phyloP scores from a whole-genome alignment of 2,797 vertebrate genomes.

The Mallotus villosus region DNA sequence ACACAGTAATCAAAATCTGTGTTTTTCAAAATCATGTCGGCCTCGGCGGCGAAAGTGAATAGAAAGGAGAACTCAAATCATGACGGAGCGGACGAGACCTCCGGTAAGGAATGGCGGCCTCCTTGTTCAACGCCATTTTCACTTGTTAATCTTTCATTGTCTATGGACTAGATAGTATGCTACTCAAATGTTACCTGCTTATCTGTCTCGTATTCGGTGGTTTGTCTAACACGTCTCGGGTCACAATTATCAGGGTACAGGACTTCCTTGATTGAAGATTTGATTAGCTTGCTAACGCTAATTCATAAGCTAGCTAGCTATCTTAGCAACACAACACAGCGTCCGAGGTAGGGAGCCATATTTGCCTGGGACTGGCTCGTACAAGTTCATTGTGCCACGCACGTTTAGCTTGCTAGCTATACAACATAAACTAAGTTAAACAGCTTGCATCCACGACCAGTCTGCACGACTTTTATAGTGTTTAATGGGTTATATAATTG shows the following conservation, averaged over 20 bases:
- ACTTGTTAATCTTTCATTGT: conserved; percentile 49
- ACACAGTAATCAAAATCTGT: background rate
- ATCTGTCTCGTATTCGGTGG: background rate
- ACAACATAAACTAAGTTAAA: no score
- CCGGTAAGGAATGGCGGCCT: conserved; percentile 87
- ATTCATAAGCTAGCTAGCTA: background rate
- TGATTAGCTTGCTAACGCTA: conserved; percentile 6
- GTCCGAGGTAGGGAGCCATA: conserved; percentile 1
- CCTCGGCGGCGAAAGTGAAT: conserved; percentile 96
- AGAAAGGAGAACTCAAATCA: conserved; percentile 99
- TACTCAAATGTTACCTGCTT: background rate
- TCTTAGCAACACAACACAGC: background rate
- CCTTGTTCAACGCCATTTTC: conserved; percentile 80
- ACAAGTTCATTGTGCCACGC: conserved; percentile 17
- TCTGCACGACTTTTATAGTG: background rate
- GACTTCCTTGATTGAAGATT: background rate
- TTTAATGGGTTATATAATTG: background rate
- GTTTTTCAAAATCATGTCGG: conserved; percentile 77
- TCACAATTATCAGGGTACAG: no score
- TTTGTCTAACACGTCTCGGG: background rate
- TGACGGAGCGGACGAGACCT: conserved; percentile 97
- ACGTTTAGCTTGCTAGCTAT: background rate
- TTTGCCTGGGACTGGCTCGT: background rate
- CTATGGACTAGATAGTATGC: background rate
- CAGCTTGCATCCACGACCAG: no score